phyloP scores from a whole-genome alignment of 2,113 vertebrate species.

The Procapra przewalskii region DNA sequence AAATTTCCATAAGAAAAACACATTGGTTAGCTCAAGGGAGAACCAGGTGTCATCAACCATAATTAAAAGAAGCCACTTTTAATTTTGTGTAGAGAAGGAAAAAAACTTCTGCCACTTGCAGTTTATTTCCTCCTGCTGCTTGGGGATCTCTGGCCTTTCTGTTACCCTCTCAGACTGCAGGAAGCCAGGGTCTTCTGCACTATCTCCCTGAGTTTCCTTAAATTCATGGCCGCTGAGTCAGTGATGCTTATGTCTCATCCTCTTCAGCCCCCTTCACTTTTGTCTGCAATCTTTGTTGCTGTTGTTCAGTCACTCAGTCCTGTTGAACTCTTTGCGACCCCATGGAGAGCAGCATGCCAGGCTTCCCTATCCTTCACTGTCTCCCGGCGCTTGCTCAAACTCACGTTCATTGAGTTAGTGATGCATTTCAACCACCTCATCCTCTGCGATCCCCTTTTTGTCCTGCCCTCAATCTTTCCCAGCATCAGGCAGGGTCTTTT shows the following conservation, averaged over 20 bases:
- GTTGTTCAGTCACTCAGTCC: background rate
- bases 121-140: background rate
- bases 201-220: background rate
- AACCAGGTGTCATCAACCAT: background rate
- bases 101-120: background rate
- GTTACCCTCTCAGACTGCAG: background rate
- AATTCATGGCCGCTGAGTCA: background rate
- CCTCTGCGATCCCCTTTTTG: background rate
- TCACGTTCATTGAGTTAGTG: background rate
- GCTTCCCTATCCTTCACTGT: background rate
- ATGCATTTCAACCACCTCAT: background rate
- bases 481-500: background rate
- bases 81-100: background rate
- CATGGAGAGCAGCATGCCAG: background rate
- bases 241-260: background rate
- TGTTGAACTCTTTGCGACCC: background rate
- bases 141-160: background rate
- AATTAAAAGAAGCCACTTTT: background rate
- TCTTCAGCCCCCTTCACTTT: background rate
- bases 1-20: background rate
- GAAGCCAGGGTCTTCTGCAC: background rate
- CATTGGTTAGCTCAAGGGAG: background rate
- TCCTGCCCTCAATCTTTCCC: background rate
- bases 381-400: background rate
- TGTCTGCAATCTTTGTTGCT: background rate